A percentile compares a stretch with the other conserved stretches of the same genome.
phyloP scores from a whole-genome alignment of 2,797 vertebrate genomes.

The Podarcis lilfordi region DNA sequence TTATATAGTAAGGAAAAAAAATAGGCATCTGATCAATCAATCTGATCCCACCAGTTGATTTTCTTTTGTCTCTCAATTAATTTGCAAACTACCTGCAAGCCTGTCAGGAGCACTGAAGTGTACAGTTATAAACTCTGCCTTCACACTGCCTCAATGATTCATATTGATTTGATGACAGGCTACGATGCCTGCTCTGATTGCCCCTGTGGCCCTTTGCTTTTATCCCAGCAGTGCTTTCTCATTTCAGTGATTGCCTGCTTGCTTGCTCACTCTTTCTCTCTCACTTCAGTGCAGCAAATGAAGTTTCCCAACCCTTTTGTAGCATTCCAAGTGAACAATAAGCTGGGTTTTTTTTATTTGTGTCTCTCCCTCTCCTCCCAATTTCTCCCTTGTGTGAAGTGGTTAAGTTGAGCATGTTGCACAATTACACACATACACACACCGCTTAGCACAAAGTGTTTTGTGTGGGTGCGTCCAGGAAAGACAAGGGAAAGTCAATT shows the following conservation, averaged over 20 bases:
- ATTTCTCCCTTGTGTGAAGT: constrained; percentile 18
- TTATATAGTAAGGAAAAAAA: not conserved
- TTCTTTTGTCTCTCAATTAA: constrained; percentile 15
- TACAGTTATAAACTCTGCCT: not conserved
- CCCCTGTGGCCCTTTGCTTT: constrained; percentile 3
- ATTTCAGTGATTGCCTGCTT: constrained; percentile 11
- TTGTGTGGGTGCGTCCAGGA: constrained; percentile 36
- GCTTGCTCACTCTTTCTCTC: not conserved
- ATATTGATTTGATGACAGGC: constrained; percentile 1
- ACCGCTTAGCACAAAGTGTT: not conserved
- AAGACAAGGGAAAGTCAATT: constrained; percentile 50
- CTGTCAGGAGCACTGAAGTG: not conserved
- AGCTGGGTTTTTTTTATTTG: not conserved
- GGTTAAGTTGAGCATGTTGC: constrained; percentile 49
- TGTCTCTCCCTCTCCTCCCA: not conserved
- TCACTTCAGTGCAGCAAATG: not conserved
- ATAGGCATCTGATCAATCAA: not conserved
- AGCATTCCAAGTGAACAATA: constrained; percentile 24
- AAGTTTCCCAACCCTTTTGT: not conserved
- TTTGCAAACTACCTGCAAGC: not conserved
- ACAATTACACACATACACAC: not conserved
- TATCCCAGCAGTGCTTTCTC: constrained; percentile 12
- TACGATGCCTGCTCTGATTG: constrained; percentile 23
- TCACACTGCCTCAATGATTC: constrained; percentile 12
- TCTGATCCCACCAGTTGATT: not conserved